A percentile compares a stretch with the other conserved stretches of the same genome.
Evolutionary conservation across 1,140 invertebrate species (phyloP).

Genomic region (Phymastichus coffea): DNA sequence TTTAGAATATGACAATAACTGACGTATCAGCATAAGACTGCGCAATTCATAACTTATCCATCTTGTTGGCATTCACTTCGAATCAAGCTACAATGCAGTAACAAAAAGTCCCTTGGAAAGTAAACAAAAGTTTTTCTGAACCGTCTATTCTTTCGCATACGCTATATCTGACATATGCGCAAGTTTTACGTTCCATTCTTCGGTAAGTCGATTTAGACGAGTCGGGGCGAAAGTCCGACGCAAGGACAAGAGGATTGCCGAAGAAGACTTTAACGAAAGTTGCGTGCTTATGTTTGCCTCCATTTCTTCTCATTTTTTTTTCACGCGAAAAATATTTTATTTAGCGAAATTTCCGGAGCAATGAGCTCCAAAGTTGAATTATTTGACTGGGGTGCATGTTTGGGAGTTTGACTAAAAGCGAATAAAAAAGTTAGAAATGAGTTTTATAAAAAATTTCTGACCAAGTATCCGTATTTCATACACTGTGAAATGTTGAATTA

Average conservation of each 20-base stretch:
- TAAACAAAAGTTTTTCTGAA: no score
- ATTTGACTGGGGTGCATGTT: background rate
- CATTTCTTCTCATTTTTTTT: background rate
- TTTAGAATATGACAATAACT: no score
- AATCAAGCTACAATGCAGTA: no score
- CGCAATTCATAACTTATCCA: no score
- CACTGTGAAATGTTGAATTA: no score
- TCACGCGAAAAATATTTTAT: conserved; percentile 19
- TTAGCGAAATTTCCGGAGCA: background rate
- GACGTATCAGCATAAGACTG: no score
- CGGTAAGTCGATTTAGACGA: background rate
- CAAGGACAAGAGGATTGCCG: background rate
- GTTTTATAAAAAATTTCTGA: background rate
- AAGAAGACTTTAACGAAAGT: conserved; percentile 8
- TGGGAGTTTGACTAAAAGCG: background rate
- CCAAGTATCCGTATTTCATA: background rate
- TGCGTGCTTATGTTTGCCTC: background rate
- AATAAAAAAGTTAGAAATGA: background rate
- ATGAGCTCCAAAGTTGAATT: conserved; percentile 11
- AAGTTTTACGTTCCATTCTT: background rate
- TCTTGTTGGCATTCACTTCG: no score
- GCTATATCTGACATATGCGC: no score
- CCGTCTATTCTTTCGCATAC: no score
- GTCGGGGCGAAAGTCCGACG: background rate
- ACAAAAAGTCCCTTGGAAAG: no score